Base-by-base conservation (phyloP, 2,888 invertebrate species). In the Gastracanthus pulcherrimus region DNA sequence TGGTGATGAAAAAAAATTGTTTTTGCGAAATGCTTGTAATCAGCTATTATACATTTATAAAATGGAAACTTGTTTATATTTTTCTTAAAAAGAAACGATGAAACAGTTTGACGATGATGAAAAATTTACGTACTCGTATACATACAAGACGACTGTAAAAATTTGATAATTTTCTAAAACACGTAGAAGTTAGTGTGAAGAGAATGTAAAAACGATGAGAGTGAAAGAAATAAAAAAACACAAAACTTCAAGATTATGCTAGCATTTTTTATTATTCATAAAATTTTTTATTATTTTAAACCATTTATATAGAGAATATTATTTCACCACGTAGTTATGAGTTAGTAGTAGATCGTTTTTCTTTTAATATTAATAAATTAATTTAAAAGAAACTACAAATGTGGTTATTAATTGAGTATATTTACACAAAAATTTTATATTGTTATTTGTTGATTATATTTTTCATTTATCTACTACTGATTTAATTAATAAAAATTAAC, bases 141-240 rank as follows among this genome's bases (percentile, higher is more conserved):
- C 78, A 83, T 69, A 81, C 76, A 81, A 80, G 76, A 81, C 72
- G 79, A 76, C 74, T 83, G 81, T 83, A 81, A 83, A 83, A 81
- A 83, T 81, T 83, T 83, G 79, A 83, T 81, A 83, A 81, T 83
- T 83, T 83, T 83, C 76, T 81, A 83, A 83, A 83, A 83, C 81
- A 78, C 75, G 76, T 83, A 83, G 83, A 81, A 81, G 70, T 79
- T 79, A 83, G 80, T 79, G 71, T 81, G 79, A 80, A 79, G 79
- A 83, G 79, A 81, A 81, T 83, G 83, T 83, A 81, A 70, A 83
- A 83, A 83, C 45, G 79, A 81, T 74, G 79, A 69, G 79, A 76
- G 74, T 79, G 81, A 79, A 81, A 80, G 66, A 74, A 81, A 83
- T 81, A 79, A 83, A 80, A 81, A 80, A 76, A 58, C n/a, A 80